Base-by-base conservation (phyloP, 2,797 vertebrate species). In the Taeniopygia guttata region DNA sequence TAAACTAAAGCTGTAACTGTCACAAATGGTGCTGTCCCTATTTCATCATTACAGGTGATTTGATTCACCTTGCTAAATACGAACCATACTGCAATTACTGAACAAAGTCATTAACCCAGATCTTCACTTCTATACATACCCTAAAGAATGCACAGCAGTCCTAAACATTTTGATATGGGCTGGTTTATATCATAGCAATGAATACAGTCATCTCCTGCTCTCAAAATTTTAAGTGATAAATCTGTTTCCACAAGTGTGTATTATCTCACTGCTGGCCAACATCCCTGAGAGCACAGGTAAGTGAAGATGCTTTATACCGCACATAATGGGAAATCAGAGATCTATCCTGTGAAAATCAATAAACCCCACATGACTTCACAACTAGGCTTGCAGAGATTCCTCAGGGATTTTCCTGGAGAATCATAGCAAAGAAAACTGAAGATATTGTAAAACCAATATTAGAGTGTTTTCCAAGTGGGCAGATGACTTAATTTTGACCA, bases 11-110 rank as follows among this genome's bases (percentile, higher is more conserved):
- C 86, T 55, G 43, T 66, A 93, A 70, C 46, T 83, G 45, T 54
- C 73, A 25, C 64, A 84, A 94, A 79, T 36, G 59, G 32, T 86
- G 72, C 59, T 62, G 16, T 15, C 20, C 52, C 52, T 59, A 18
- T 83, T 95, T 95, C 80, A 64, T 90, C 80, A 73, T 77, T 73
- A 77, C 67, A 90, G 45, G 79, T 92, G 94, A 87, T 73, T 89
- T 91, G 81, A 94, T 89, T 96, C 84, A 94, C 49, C 63, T 81
- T 75, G 55, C 68, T 85, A 92, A 92, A 94, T 54, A 69, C 36
- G 43, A 95, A 62, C 64, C 73, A 42, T 75, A 56, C 29, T 66
- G 54, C 55, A 93, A 84, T 84, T 77, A 84, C 52, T 36, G 4
- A 87, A 62, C 17, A 72, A 81, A 87, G 59, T 21, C 55, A 3